Evolutionary conservation across 2,888 invertebrate genomes (phyloP).

Genomic region (Craniophora ligustri): DNA sequence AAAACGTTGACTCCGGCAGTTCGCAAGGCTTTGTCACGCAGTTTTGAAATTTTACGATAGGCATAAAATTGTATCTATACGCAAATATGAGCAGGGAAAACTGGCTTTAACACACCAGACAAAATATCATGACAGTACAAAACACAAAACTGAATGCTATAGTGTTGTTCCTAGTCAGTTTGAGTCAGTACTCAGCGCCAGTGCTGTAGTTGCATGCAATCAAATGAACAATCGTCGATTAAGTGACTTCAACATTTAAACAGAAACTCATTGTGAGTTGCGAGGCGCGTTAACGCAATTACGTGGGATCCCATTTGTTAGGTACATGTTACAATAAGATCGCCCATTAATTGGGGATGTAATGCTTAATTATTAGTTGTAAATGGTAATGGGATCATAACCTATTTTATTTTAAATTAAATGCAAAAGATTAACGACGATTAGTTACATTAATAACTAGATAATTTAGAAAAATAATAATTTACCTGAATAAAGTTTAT

Average conservation of each 20-base stretch:
- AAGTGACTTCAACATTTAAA: slow-evolving; percentile 61
- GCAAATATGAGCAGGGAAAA: slow-evolving; percentile 14
- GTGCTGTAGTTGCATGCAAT: slow-evolving; percentile 49
- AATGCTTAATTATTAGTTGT: slow-evolving; percentile 24
- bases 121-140: slow-evolving; percentile 11
- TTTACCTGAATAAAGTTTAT: too few relatives aligned
- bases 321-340: slow-evolving; percentile 41
- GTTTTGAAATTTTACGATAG: slow-evolving; percentile 43
- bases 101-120: slow-evolving; percentile 11
- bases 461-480: too few relatives aligned
- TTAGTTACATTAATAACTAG: not conserved
- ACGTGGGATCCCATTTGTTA: slow-evolving; percentile 61
- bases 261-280: slow-evolving; percentile 64
- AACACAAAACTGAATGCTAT: not conserved
- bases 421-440: not conserved
- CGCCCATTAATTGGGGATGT: slow-evolving; percentile 37
- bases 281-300: slow-evolving; percentile 56
- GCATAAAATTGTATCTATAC: slow-evolving; percentile 34
- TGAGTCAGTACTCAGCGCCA: too few relatives aligned
- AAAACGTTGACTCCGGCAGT: slow-evolving; percentile 56
- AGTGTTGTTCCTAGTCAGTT: slow-evolving; percentile 4
- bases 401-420: slow-evolving; percentile 5
- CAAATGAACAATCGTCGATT: slow-evolving; percentile 69
- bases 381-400: slow-evolving; percentile 25
- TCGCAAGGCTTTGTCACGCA: slow-evolving; percentile 41